Conservation (phyloP, 2,888 invertebrate genomes). For the Ophion ventricosus region DNA sequence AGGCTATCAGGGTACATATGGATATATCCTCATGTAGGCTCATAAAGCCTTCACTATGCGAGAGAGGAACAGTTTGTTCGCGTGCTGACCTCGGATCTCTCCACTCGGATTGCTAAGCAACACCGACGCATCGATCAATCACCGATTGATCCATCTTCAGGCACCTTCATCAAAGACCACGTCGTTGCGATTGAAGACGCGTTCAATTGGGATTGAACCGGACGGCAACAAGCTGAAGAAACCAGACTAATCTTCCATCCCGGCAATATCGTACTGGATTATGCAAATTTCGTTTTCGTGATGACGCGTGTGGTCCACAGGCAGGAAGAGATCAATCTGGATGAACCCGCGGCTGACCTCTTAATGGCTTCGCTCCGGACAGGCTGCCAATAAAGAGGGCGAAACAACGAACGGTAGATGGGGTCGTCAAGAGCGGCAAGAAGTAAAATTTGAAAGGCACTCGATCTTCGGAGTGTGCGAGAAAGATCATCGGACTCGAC, state of each 20-base stretch:
- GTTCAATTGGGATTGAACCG: too few relatives aligned
- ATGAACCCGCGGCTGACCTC: conserved; percentile 49
- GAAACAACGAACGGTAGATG: conserved; percentile 38
- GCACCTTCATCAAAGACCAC: background rate
- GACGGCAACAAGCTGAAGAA: too few relatives aligned
- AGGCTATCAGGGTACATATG: background rate
- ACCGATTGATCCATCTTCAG: background rate
- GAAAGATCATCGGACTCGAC: conserved; percentile 37
- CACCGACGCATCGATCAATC: background rate
- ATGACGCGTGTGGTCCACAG: conserved; percentile 73
- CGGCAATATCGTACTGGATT: too few relatives aligned
- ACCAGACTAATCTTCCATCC: background rate
- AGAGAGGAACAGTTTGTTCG: background rate
- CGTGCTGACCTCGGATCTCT: background rate
- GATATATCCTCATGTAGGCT: background rate
- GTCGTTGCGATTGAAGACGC: background rate
- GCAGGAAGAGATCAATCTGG: conserved; percentile 77
- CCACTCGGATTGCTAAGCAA: background rate
- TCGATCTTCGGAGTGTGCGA: conserved; percentile 66
- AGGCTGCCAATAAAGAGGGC: conserved; percentile 10
- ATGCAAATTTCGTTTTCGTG: conserved; percentile 14
- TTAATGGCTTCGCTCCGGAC: conserved; percentile 59
- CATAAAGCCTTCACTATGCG: background rate
- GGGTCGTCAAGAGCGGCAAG: conserved; percentile 19
- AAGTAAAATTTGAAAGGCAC: conserved; percentile 53